These are phyloP conservation scores for Anomalospiza imberbis DNA, from an alignment of 2,797 vertebrate species.

Conservation along the genomic window DNA sequence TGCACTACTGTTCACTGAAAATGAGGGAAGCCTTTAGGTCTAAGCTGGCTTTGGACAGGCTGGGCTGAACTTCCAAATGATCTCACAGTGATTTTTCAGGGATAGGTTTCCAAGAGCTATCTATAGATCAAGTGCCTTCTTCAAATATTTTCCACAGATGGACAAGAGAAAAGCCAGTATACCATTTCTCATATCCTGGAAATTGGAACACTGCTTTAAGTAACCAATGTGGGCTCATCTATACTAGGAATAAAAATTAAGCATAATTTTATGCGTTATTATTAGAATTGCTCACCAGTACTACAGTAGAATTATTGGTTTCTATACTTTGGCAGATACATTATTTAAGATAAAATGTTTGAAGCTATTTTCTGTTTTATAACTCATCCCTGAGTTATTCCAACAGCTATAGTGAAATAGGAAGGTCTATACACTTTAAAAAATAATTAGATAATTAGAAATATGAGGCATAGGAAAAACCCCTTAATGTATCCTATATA, in stretches of 20 bases:
- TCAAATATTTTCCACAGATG: constrained; percentile 4
- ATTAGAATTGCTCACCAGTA: background rate
- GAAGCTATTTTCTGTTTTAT: constrained; percentile 7
- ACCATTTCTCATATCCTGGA: background rate
- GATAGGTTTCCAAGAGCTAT: constrained; percentile 27
- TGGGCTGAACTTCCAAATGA: background rate
- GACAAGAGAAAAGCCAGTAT: background rate
- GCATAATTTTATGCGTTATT: background rate
- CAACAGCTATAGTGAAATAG: background rate
- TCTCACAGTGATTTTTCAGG: background rate
- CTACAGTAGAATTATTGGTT: background rate
- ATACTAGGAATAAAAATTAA: background rate
- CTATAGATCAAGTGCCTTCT: constrained; percentile 35
- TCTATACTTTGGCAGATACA: background rate
- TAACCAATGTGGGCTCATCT: background rate
- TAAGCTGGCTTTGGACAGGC: background rate
- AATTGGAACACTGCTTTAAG: background rate
- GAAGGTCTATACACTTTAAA: background rate
- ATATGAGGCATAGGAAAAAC: background rate
- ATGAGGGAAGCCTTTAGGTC: background rate
- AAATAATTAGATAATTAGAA: background rate
- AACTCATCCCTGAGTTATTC: background rate
- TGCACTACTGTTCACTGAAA: background rate
- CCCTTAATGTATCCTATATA: background rate
- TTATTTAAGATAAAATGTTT: background rate